A percentile compares a stretch with the other conserved stretches of the same genome.
Evolutionary conservation across 2,888 invertebrate species (phyloP).

Genomic region (Himalopsyche kuldschensis): DNA sequence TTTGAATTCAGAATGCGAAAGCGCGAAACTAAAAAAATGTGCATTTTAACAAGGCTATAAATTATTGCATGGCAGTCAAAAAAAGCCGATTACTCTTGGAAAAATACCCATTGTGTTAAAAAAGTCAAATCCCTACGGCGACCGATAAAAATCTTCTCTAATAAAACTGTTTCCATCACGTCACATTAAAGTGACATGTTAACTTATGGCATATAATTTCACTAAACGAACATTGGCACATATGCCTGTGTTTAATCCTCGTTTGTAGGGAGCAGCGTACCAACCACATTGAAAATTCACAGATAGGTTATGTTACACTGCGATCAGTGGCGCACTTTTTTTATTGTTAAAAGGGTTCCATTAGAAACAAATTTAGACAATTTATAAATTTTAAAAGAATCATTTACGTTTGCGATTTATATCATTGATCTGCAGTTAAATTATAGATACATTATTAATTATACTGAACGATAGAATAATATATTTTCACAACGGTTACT

Average conservation of each 20-base stretch:
- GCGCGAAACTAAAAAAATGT: background rate
- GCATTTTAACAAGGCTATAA: background rate
- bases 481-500: no score
- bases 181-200: conserved; percentile 16
- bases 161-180: conserved; percentile 4
- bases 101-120: background rate
- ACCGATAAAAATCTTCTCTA: conserved; percentile 9
- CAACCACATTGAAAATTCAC: conserved; percentile 28
- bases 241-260: conserved; percentile 2
- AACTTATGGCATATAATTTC: conserved; percentile 19
- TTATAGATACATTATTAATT: no score
- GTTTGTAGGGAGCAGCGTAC: background rate
- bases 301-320: background rate
- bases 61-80: background rate
- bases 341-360: no score
- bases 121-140: background rate
- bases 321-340: background rate
- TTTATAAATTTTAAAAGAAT: no score
- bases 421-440: no score
- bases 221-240: conserved; percentile 18
- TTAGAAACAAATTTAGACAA: no score
- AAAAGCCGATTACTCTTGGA: background rate
- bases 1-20: no score
- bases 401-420: no score
- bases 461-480: no score